Evolutionary conservation across 2,113 vertebrate species (phyloP).

Genomic region (Channa maculata): DNA sequence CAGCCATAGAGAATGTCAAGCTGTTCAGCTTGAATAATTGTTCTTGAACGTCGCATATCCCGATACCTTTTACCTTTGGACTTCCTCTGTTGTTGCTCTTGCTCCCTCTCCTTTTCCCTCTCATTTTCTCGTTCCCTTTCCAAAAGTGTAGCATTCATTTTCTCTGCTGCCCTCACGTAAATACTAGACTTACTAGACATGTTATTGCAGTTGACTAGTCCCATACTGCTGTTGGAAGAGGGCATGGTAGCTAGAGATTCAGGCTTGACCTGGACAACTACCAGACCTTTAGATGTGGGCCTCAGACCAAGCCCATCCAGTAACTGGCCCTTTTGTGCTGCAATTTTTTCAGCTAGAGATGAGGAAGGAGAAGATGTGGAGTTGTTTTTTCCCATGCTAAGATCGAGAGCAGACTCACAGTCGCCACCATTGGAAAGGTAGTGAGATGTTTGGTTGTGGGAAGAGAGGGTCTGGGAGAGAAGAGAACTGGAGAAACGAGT

Average conservation of each 20-base stretch:
- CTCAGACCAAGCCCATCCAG: slow-evolving; percentile 83
- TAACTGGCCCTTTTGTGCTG: slow-evolving; percentile 80
- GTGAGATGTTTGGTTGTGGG: slow-evolving; percentile 66
- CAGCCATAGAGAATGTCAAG: slow-evolving; percentile 92
- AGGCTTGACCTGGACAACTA: slow-evolving; percentile 84
- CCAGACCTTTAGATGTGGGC: slow-evolving; percentile 80
- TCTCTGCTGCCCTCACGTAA: slow-evolving; percentile 77
- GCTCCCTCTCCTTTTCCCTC: slow-evolving; percentile 59
- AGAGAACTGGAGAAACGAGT: slow-evolving; percentile 75
- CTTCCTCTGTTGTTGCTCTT: slow-evolving; percentile 72
- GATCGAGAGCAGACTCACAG: slow-evolving; percentile 82
- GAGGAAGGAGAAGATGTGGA: slow-evolving; percentile 71
- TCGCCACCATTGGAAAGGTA: slow-evolving; percentile 80
- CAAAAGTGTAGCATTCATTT: slow-evolving; percentile 65
- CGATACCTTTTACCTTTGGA: slow-evolving; percentile 80
- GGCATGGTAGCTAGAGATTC: slow-evolving; percentile 67
- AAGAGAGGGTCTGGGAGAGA: slow-evolving; percentile 69
- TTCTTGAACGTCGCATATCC: slow-evolving; percentile 88
- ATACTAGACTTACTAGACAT: slow-evolving; percentile 72
- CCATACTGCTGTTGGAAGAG: slow-evolving; percentile 66
- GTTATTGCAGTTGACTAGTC: slow-evolving; percentile 73
- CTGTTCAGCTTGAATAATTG: slow-evolving; percentile 92
- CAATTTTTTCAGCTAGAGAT: slow-evolving; percentile 69
- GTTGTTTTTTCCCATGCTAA: slow-evolving; percentile 83
- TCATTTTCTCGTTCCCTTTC: slow-evolving; percentile 76